Conservation (phyloP, 2,888 invertebrate genomes). For the Nowickia ferox region DNA sequence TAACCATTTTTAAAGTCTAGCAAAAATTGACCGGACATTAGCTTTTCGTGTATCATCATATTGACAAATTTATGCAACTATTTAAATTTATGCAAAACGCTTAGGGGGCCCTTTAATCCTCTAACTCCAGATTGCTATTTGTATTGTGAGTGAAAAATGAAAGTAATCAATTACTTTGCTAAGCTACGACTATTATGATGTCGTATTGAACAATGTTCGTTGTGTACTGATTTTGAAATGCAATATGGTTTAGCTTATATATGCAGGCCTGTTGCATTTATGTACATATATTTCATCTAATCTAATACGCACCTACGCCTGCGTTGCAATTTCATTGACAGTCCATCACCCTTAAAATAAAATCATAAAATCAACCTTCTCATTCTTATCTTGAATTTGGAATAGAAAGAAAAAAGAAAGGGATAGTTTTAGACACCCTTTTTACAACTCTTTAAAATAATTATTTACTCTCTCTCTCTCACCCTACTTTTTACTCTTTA, state of each 20-base stretch:
- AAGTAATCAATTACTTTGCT: neutral
- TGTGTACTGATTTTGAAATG: slow-evolving; percentile 77
- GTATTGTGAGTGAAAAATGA: neutral
- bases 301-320: slow-evolving; percentile 56
- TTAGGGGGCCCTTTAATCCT: neutral
- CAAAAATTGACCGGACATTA: slow-evolving; percentile 79
- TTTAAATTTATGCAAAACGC: neutral
- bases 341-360: slow-evolving; percentile 44
- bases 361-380: slow-evolving; percentile 64
- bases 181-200: slow-evolving; percentile 8
- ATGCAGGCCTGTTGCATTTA: slow-evolving; percentile 68
- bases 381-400: slow-evolving; percentile 26
- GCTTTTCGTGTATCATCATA: slow-evolving; percentile 81
- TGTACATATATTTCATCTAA: neutral
- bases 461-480: slow-evolving; percentile 45
- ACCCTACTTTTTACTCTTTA: slow-evolving; percentile 21
- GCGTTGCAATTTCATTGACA: slow-evolving; percentile 74
- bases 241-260: slow-evolving; percentile 75
- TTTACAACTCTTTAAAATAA: slow-evolving; percentile 65
- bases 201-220: slow-evolving; percentile 72
- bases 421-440: slow-evolving; percentile 26
- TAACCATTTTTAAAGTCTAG: slow-evolving; percentile 81
- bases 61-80: slow-evolving; percentile 70
- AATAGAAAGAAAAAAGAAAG: neutral
- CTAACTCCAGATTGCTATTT: slow-evolving; percentile 10